phyloP scores from a whole-genome alignment of 2,113 vertebrate genomes.

The Hipposideros armiger region DNA sequence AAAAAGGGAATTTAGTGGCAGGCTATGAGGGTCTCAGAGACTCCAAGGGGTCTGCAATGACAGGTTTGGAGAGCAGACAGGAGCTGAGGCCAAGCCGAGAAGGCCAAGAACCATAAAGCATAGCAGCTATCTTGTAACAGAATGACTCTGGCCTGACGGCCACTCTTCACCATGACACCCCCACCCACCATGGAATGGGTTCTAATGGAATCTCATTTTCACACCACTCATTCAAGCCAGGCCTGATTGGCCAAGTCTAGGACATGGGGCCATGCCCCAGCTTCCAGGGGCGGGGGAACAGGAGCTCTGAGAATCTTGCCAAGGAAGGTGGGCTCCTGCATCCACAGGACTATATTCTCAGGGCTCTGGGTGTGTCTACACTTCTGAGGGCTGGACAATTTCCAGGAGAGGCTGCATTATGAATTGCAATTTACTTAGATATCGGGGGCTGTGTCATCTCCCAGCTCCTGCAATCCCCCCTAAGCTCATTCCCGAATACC shows the following conservation, averaged over 20 bases:
- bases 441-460: background rate
- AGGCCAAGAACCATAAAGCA: too few species aligned
- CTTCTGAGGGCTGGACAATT: background rate
- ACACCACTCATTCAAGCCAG: background rate
- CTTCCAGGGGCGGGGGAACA: background rate
- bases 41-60: background rate
- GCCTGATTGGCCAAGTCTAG: background rate
- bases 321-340: background rate
- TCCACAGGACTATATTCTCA: background rate
- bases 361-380: background rate
- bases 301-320: background rate
- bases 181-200: background rate
- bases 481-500: background rate
- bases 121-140: too few species aligned
- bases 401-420: background rate
- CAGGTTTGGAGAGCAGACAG: background rate
- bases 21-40: background rate
- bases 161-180: background rate
- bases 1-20: background rate
- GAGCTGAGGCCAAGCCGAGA: background rate
- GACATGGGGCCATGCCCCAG: too few species aligned
- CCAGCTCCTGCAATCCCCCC: background rate
- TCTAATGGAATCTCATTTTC: background rate
- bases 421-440: background rate
- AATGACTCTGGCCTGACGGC: background rate